Evolutionary conservation across 35 echinoderm and acorn worm species (phyloP).

Genomic region (Ptychodera flava): DNA sequence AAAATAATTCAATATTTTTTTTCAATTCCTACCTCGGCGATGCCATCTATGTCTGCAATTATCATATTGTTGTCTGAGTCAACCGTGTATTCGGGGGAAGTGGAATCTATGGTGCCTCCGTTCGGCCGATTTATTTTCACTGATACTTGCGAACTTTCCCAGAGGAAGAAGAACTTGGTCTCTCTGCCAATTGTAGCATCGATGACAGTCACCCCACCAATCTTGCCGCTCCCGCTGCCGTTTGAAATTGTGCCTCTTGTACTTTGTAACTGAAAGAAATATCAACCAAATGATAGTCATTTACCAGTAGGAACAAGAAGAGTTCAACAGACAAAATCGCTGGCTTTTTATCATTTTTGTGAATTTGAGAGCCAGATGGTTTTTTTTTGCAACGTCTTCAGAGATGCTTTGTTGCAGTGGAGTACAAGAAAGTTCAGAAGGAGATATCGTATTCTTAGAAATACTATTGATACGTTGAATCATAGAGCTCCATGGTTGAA

Average conservation of each 20-base stretch:
- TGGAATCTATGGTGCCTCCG: neutral
- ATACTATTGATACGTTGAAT: too few relatives aligned
- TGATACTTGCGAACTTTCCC: neutral
- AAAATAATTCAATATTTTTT: neutral
- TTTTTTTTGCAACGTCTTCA: too few relatives aligned
- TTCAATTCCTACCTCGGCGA: constrained; percentile 18
- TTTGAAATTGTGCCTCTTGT: neutral
- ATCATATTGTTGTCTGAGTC: constrained; percentile 4
- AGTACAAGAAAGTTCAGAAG: too few relatives aligned
- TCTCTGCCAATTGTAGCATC: constrained; percentile 16
- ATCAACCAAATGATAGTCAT: neutral
- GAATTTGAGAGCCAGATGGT: neutral
- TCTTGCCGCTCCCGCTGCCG: neutral
- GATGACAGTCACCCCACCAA: neutral
- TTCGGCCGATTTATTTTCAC: constrained; percentile 4
- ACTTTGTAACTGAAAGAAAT: neutral
- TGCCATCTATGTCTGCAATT: constrained; percentile 28
- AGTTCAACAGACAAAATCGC: neutral
- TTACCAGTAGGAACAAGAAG: neutral
- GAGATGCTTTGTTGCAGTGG: too few relatives aligned
- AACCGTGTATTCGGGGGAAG: constrained; percentile 9
- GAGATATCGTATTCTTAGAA: too few relatives aligned
- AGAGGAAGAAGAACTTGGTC: neutral
- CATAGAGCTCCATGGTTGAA: too few relatives aligned
- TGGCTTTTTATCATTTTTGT: neutral